Conservation (phyloP, 2,113 vertebrate species). For the Probosciger aterrimus region DNA sequence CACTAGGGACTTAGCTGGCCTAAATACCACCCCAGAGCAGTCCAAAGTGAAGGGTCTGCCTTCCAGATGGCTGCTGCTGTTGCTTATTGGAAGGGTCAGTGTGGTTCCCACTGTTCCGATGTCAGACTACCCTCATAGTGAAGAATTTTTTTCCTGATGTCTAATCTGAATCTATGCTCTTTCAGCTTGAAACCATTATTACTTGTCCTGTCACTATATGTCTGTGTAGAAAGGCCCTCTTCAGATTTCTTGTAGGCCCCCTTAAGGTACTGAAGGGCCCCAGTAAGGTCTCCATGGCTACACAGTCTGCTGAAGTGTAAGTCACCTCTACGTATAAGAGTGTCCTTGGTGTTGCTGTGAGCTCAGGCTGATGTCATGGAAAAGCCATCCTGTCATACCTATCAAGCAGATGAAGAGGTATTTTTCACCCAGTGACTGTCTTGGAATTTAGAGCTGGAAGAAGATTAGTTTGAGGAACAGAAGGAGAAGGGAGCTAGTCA, state of each 20-base stretch:
- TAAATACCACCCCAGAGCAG: background rate
- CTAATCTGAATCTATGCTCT: background rate
- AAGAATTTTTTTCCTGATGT: background rate
- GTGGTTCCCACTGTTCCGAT: background rate
- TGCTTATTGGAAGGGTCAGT: background rate
- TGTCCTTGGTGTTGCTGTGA: accelerated
- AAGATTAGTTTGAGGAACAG: background rate
- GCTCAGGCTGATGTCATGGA: background rate
- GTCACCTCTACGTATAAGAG: background rate
- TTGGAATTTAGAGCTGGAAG: background rate
- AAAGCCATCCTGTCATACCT: background rate
- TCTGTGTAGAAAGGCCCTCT: background rate
- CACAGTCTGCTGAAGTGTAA: background rate
- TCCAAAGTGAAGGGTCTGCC: background rate
- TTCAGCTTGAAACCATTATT: background rate
- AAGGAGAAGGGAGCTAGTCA: background rate
- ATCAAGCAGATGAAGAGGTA: background rate
- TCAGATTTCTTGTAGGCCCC: background rate
- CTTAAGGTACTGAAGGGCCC: background rate
- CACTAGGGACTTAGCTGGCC: background rate
- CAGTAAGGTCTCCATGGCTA: background rate
- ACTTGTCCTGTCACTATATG: background rate
- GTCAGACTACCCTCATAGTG: background rate
- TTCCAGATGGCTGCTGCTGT: background rate
- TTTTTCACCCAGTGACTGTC: background rate